Percentiles rank a stretch among this genome's conserved stretches.
phyloP scores from a whole-genome alignment of 64 coral and sea anemone species.

The Catalaphyllia jardinei region DNA sequence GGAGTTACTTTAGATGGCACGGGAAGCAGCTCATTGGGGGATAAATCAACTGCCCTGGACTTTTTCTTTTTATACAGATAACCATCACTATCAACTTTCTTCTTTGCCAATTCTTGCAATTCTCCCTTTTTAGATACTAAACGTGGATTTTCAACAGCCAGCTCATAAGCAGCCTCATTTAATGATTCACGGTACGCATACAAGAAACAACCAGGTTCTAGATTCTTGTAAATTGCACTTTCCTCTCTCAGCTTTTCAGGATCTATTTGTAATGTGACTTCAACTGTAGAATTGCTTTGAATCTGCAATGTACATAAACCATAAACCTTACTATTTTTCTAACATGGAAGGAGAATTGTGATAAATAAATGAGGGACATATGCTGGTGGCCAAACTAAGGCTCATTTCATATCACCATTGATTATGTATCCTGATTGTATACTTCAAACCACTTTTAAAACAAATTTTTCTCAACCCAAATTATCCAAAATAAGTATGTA shows the following conservation, averaged over 20 bases:
- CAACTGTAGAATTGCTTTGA: slow-evolving; percentile 34
- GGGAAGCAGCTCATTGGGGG: not conserved
- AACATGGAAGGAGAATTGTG: slow-evolving; percentile 44
- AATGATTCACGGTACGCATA: slow-evolving; percentile 22
- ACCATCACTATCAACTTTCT: slow-evolving; percentile 50
- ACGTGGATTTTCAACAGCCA: slow-evolving; percentile 35
- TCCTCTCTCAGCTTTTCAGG: slow-evolving; percentile 27
- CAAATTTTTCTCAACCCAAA: slow-evolving; percentile 12
- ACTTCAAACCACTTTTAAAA: slow-evolving; percentile 33
- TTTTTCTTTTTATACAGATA: slow-evolving; percentile 64
- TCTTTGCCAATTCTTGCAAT: slow-evolving; percentile 19
- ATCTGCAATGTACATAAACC: slow-evolving; percentile 44
- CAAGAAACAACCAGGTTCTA: slow-evolving; percentile 35
- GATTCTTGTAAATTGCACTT: slow-evolving; percentile 35
- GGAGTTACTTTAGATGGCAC: slow-evolving; percentile 1
- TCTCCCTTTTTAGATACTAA: slow-evolving; percentile 9
- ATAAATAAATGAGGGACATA: slow-evolving; percentile 62
- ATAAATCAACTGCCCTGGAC: slow-evolving; percentile 23
- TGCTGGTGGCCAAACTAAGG: slow-evolving; percentile 54
- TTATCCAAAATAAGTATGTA: slow-evolving; percentile 47
- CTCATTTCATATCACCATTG: slow-evolving; percentile 46
- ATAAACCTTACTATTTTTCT: slow-evolving; percentile 8
- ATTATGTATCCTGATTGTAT: slow-evolving; percentile 41
- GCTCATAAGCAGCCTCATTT: slow-evolving; percentile 25
- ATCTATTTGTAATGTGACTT: slow-evolving; percentile 36